Base-by-base conservation (phyloP, 2,113 vertebrate genomes). In the Phocoena sinus region DNA sequence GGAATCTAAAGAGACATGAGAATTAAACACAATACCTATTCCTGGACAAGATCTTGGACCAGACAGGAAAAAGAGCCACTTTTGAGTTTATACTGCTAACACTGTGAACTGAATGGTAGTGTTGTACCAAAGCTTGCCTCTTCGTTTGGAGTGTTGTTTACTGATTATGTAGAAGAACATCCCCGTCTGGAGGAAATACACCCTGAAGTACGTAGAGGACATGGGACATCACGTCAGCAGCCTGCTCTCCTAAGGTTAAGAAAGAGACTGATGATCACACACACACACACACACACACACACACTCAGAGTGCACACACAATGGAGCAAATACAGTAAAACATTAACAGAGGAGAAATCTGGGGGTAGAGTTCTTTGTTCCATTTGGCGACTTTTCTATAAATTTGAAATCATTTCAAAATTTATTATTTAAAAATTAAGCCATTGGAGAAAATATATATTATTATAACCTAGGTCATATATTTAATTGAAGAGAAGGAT, bases 351-450 rank as follows among this genome's bases (percentile, higher is more conserved):
- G n/a, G 2, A 18, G 38, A 21, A 92, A 41, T 14, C n/a, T 21
- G 20, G 10, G n/a, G 18, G 9, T 65, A 38, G 41, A 87, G 26
- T 74, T 88, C 70, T 91, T 65, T 79, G 62, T 63, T 82, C 10
- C 17, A 91, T 21, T 83, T 88, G 28, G 23, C 10, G 94, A 90
- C 11, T 77, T 70, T 95, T 76, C 85, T 73, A 1, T 33, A 95
- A 65, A 13, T 80, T 25, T 91, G 25, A 74, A 94, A 71, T 84
- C 25, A 63, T 31, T 83, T 95, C 50, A 56, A 88, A 94, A 80
- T 63, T 47, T 90, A 65, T 71, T 86, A 86, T 53, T 91, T 47
- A 80, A 87, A 96, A 96, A 36, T 31, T 67, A 89, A 97, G 73
- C 25, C n/a, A 70, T 15, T 71, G 70, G 21, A 21, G 70, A 4